These are phyloP conservation scores for Leptodactylus fallax DNA, from an alignment of 2,797 vertebrate genomes.

Conservation along the genomic window DNA sequence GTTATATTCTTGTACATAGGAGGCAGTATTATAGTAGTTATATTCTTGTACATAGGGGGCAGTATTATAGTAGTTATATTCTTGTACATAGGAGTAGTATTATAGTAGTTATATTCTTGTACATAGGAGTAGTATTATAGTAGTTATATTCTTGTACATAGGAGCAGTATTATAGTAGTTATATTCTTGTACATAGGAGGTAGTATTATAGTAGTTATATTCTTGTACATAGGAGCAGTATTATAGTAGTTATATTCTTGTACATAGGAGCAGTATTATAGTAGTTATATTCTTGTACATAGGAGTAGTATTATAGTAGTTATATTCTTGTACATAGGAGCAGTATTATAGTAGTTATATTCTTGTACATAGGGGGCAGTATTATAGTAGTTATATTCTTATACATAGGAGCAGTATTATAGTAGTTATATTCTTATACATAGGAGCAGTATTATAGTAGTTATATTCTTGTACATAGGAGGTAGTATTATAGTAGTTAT, in stretches of 20 bases:
- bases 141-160: slow-evolving; percentile 15
- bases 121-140: slow-evolving; percentile 13
- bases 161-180: slow-evolving; percentile 17
- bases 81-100: slow-evolving; percentile 18
- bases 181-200: slow-evolving; percentile 1
- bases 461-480: slow-evolving; percentile 11
- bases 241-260: slow-evolving; percentile 9
- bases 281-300: slow-evolving; percentile 24
- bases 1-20: slow-evolving; percentile 24
- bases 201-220: slow-evolving; percentile 16
- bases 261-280: slow-evolving; percentile 19
- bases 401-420: background rate
- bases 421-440: slow-evolving; percentile 12
- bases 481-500: slow-evolving; percentile 20
- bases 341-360: slow-evolving; percentile 14
- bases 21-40: slow-evolving; percentile 17
- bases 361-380: slow-evolving; percentile 5
- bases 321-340: slow-evolving; percentile 6
- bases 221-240: background rate
- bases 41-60: slow-evolving; percentile 5
- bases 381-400: slow-evolving; percentile 24
- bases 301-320: slow-evolving; percentile 7
- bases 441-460: slow-evolving; percentile 3
- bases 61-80: slow-evolving; percentile 19
- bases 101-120: slow-evolving; percentile 21